Percentiles rank a stretch among this genome's conserved stretches.
Conservation (phyloP, 2,888 invertebrate genomes). For the Tipula unca region DNA sequence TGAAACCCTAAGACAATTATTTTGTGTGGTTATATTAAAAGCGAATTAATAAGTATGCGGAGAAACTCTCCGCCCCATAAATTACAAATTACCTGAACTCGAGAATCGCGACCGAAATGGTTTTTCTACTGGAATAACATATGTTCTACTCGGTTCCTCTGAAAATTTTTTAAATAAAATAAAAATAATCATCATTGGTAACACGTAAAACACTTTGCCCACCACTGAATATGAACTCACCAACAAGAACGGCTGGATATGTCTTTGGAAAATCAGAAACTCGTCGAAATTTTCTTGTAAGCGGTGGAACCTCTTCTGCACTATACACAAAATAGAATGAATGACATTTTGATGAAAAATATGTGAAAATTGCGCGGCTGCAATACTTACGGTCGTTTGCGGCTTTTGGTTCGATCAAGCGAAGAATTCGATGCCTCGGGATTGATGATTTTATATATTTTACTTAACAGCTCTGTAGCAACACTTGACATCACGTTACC, state of each 20-base stretch:
- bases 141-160: neutral
- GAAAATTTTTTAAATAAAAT: neutral
- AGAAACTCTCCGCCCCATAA: neutral
- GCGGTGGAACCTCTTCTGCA: neutral
- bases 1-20: neutral
- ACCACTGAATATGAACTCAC: neutral
- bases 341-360: neutral
- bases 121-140: slow-evolving; percentile 15
- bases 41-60: neutral
- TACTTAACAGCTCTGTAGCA: neutral
- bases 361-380: neutral
- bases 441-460: neutral
- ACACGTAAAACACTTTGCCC: neutral
- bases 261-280: slow-evolving; percentile 1
- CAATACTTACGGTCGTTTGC: slow-evolving; percentile 9
- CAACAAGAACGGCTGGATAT: neutral
- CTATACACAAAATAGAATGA: neutral
- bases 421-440: neutral
- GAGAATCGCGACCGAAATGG: neutral
- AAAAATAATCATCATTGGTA: neutral
- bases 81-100: neutral
- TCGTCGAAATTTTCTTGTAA: neutral
- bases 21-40: neutral
- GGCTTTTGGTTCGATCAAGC: neutral
- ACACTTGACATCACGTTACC: slow-evolving; percentile 19